Evolutionary conservation across 2,797 vertebrate genomes (phyloP), one percentile per base, ranked within the genome.

Genomic region (Catharus ustulatus): DNA sequence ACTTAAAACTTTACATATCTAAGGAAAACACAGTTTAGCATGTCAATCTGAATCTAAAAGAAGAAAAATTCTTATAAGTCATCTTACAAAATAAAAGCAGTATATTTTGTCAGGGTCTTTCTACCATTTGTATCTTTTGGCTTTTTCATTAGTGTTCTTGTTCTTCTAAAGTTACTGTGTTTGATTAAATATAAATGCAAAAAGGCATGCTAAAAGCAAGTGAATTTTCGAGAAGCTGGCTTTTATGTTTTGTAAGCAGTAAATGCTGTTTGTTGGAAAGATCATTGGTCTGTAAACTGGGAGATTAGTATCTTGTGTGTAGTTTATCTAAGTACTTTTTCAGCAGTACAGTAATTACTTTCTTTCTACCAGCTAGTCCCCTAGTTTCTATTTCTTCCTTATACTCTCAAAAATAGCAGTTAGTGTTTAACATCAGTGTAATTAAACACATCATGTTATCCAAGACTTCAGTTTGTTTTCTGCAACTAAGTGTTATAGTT

Each of bases 11-110:
- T 93, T 93, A 59, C 29, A 61, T 15, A 45, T 91, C 32, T 93
- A 92, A 95, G 88, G 88, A 93, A 95, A 96, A 91, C 58, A 79
- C 27, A 77, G 24, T 62, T 82, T 29, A 77, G 26, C 42, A 2
- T 71, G 89, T 91, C 40, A 91, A 84, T 55, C 76, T 90, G 66
- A 92, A 90, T 96, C 51, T 92, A 58, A 93, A 93, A 68, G 55
- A 94, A 93, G 58, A 85, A 90, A 75, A 96, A 91, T 87, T 73
- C 58, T 55, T 93, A 0, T 78, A 86, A 85, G 74, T 51, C 14
- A 34, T 76, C 9, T 69, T 84, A 45, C 18, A 81, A 77, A 90
- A 92, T 58, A 42, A 66, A 94, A 81, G 10, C 58, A 67, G 69
- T 32, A 4, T 83, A 17, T 83, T 54, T 95, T 93, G 78, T 89